Evolutionary conservation across 2,888 invertebrate genomes (phyloP).

Genomic region (Acheta domesticus): DNA sequence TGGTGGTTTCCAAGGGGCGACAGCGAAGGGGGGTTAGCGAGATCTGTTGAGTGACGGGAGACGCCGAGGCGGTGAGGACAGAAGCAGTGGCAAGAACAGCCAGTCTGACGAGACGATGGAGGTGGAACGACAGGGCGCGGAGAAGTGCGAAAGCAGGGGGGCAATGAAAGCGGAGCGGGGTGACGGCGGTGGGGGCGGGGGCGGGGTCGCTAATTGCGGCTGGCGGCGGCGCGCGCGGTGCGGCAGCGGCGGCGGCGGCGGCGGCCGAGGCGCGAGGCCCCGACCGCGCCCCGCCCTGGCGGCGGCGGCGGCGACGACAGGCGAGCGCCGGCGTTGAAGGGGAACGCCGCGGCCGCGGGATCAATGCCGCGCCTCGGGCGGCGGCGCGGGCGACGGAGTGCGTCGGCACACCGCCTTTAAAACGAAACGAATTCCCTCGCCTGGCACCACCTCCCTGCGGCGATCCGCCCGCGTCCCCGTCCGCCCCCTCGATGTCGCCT

Average conservation of each 20-base stretch:
- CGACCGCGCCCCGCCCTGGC: neutral
- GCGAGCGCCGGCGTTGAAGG: neutral
- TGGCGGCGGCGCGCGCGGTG: neutral
- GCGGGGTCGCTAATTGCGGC: neutral
- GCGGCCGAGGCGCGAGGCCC: neutral
- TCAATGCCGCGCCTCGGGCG: neutral
- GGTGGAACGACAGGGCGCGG: neutral
- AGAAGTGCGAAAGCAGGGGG: neutral
- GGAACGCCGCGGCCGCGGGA: neutral
- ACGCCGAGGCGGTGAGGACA: too few relatives aligned
- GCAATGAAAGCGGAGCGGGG: neutral
- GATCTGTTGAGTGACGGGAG: too few relatives aligned
- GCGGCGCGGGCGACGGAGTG: neutral
- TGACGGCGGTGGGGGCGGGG: neutral
- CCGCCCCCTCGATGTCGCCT: neutral
- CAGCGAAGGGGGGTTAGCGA: too few relatives aligned
- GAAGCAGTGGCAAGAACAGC: too few relatives aligned
- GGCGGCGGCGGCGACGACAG: neutral
- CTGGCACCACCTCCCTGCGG: neutral
- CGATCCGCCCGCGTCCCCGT: neutral
- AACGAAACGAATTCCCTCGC: neutral
- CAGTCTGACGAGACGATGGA: too few relatives aligned
- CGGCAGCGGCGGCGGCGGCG: neutral
- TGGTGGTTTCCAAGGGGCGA: too few relatives aligned
- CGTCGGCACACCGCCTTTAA: conserved; percentile 1